Evolutionary conservation across 1,140 invertebrate genomes (phyloP), one percentile per base, ranked within the genome.

Genomic region (Drosophila pseudoobscura): DNA sequence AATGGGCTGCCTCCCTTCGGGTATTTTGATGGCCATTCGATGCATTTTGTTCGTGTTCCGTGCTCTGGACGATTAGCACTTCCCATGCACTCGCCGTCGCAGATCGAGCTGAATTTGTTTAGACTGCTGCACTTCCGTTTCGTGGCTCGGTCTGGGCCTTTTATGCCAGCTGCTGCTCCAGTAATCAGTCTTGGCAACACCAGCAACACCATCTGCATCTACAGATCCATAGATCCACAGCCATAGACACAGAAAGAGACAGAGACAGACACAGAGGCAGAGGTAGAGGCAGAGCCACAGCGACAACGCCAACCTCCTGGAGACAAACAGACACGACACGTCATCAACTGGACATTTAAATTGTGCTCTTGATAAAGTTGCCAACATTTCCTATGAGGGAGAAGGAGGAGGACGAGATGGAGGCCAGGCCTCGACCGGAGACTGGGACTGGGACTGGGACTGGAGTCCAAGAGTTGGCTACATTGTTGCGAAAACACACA

Each of bases 351-450:
- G 83, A 87, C 83, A 88, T 87, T 87, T 87, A 88, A 87, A 87
- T 87, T 87, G 83, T 88, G 63, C 83, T 76, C 66, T 68, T 87
- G 83, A 87, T 87, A 87, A 87, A 87, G 83, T 83, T 87, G 83
- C 83, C 75, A 87, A 88, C 83, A 88, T 78, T 79, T 78, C 57
- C 62, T 58, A 74, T 80, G 56, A 43, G 24, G 39, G 22, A 15
- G 22, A 41, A 20, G 31, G 7, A 46, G 17, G 51, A 39, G 52
- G 0, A 31, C n/a, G 22, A 41, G 17, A 41, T 26, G 45, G 6
- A 20, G 15, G 20, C 4, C 41, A 56, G 22, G 44, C n/a, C 11
- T 52, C 15, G 51, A 7, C 51, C 11, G 11, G 9, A 20, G 51
- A n/a, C 51, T 13, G 9, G 11, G 11, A 13, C 11, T 13, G 9